Evolutionary conservation across 2,113 vertebrate genomes (phyloP), one percentile per base, ranked within the genome.

Genomic region (Sorex fumeus): DNA sequence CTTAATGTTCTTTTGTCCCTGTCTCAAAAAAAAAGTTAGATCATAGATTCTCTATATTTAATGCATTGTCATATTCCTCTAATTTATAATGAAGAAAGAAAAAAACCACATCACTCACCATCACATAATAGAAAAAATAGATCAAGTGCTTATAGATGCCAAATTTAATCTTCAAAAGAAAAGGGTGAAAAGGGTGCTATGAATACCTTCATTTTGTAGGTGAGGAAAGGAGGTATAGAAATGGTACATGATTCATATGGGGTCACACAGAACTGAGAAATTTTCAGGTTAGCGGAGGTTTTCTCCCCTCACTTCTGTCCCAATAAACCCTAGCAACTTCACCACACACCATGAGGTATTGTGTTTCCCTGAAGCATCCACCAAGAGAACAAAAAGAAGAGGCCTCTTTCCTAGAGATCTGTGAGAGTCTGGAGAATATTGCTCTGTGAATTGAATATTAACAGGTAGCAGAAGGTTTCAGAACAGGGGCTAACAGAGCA

Each of bases 391-490:
- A 78, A 47, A 32, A 88, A 50, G 28, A n/a, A 76, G 28, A n/a
- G 70, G 36, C 40, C 34, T 77, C 32, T 88, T 85, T 82, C 78
- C 40, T 78, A 88, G 57, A 74, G 19, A 18, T 21, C 57, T 82
- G 2, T 66, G 80, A 40, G 62, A 32, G 64, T 64, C 43, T 84
- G 64, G 34, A 90, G 75, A 86, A 70, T 60, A 62, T n/a, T 45
- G 47, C 21, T 84, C 6, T 69, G 70, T 69, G 70, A 32, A 12
- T 83, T 83, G 45, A 94, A 74, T 53, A 89, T 75, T 83, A 91
- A 91, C 75, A 91, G 69, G 84, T 62, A 88, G 40, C 76, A 60
- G 30, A 72, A 43, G 23, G 43, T 64, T 91, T 53, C 40, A 83
- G 75, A 90, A 66, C 23, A 64, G 8, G 84, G 30, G 64, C 66